Conservation (phyloP, 1,140 invertebrate species). For the Eriocheir sinensis region DNA sequence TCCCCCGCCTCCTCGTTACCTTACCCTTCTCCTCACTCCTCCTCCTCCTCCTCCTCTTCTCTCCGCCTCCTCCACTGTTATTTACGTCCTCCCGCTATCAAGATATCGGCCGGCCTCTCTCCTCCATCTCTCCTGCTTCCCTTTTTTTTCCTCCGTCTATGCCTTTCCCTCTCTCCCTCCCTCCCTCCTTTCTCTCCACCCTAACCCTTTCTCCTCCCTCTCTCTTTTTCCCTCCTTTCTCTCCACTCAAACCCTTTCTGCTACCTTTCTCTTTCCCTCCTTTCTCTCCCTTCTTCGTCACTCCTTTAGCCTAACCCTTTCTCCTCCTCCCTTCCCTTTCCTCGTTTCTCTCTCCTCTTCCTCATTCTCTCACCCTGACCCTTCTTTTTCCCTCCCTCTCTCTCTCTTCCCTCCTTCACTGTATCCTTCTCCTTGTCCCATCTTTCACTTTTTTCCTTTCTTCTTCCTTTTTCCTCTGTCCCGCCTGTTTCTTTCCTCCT, state of each 20-base stretch:
- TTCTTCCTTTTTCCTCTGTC: background rate
- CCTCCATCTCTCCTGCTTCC: background rate
- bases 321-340: background rate
- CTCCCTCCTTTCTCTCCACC: background rate
- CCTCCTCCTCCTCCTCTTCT: too few species aligned
- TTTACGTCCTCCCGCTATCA: conserved; percentile 10
- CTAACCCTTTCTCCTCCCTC: background rate
- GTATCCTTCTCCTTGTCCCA: too few species aligned
- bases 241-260: background rate
- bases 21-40: too few species aligned
- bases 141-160: background rate
- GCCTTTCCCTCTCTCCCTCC: background rate
- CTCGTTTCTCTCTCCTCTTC: too few species aligned
- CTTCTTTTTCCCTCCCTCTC: background rate
- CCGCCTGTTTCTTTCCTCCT: background rate
- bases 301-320: background rate
- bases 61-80: background rate
- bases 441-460: background rate
- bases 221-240: background rate
- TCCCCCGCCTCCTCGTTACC: background rate
- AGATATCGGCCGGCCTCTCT: background rate
- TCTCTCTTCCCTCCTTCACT: background rate
- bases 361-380: background rate
- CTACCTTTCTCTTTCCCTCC: background rate
- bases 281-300: background rate